Conservation (phyloP, 2,113 vertebrate species). For the Nyctibius bracteatus region DNA sequence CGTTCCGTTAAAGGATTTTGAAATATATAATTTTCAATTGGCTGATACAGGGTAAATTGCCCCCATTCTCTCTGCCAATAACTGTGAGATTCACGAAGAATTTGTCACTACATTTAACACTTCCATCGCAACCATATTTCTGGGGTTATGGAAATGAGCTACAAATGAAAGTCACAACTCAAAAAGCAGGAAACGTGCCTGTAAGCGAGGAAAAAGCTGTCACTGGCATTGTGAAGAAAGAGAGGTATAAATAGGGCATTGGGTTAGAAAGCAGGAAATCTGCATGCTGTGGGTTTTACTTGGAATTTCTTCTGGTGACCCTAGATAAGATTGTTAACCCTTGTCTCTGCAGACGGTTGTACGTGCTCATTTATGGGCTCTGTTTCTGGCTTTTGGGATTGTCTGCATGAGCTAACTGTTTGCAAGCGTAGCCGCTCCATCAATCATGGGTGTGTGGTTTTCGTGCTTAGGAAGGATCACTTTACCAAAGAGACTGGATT, state of each 20-base stretch:
- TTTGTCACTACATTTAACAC: slow-evolving; percentile 52
- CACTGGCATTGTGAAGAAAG: slow-evolving; percentile 82
- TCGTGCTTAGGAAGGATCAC: neutral
- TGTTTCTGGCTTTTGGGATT: neutral
- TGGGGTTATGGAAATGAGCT: slow-evolving; percentile 55
- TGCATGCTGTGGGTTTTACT: slow-evolving; percentile 86
- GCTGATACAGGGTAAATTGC: neutral
- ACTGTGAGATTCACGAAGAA: neutral
- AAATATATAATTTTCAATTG: slow-evolving; percentile 36
- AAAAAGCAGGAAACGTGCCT: slow-evolving; percentile 67
- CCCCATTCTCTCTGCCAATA: neutral
- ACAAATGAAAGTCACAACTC: slow-evolving; percentile 67
- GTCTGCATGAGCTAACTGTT: neutral
- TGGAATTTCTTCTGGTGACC: slow-evolving; percentile 92
- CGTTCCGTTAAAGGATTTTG: neutral
- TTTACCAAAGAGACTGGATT: neutral
- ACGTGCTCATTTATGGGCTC: neutral
- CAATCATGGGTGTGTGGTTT: neutral
- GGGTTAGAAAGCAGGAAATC: slow-evolving; percentile 94
- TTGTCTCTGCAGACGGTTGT: slow-evolving; percentile 62
- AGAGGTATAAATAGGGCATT: slow-evolving; percentile 93
- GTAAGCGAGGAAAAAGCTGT: slow-evolving; percentile 90
- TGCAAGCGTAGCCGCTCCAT: neutral
- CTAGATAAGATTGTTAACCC: slow-evolving; percentile 92
- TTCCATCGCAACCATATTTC: slow-evolving; percentile 38